Evolutionary conservation across 2,797 vertebrate genomes (phyloP).

Genomic region (Rhinogobio ventralis): DNA sequence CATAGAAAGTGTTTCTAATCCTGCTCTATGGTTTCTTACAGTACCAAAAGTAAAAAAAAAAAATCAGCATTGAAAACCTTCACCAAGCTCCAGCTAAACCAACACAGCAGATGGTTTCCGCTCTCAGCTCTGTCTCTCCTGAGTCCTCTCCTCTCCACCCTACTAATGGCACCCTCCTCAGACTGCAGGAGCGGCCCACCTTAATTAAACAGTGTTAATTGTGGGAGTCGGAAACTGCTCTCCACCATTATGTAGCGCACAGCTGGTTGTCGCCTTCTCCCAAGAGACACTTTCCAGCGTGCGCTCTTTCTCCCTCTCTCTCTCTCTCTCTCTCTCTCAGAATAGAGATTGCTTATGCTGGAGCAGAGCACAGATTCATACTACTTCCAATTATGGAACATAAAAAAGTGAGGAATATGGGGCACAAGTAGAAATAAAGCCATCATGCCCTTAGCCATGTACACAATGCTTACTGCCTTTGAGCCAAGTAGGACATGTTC

Average conservation of each 20-base stretch:
- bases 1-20: not conserved
- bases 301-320: not conserved
- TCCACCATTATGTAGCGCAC: conserved; percentile 51
- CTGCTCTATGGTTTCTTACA: not conserved
- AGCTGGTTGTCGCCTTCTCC: conserved; percentile 46
- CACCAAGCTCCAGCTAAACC: conserved; percentile 2
- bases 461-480: not conserved
- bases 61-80: not conserved
- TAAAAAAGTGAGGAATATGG: conserved; percentile 31
- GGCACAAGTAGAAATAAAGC: conserved; percentile 31
- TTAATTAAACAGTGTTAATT: conserved; percentile 64
- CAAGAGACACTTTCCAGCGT: conserved; percentile 21
- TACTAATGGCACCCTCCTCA: conserved; percentile 41
- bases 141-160: conserved; percentile 36
- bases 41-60: not conserved
- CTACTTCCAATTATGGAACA: conserved; percentile 45
- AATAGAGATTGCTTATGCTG: conserved; percentile 24
- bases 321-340: not conserved
- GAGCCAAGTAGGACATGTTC: conserved; percentile 23
- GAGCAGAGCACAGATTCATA: conserved; percentile 26
- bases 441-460: conserved; percentile 11
- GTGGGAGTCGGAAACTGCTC: conserved; percentile 48
- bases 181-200: conserved; percentile 39
- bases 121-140: conserved; percentile 26
- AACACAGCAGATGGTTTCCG: conserved; percentile 44